Evolutionary conservation across 2,113 vertebrate genomes (phyloP), one percentile per base, ranked within the genome.

Genomic region (Atlantisia rogersi): DNA sequence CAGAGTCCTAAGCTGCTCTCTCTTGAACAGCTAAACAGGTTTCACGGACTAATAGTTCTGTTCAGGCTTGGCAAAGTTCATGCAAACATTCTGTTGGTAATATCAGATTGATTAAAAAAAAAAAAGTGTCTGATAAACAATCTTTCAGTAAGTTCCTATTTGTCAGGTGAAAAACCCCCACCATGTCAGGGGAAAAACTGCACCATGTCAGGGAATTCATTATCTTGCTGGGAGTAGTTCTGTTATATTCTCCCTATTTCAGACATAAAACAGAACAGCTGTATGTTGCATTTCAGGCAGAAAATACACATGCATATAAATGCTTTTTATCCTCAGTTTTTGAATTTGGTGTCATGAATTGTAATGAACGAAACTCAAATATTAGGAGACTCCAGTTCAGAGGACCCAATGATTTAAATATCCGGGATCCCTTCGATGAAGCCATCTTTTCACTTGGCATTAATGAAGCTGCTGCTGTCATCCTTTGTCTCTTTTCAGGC

Each of bases 261-360:
- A 93, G 94, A 88, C 82, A 95, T 85, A 92, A 97, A 98, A 78
- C 80, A 95, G 96, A 95, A 93, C 68, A 90, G 48, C 76, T 96
- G 83, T 35, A 14, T 76, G 71, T 93, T 89, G 42, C 46, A 39
- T 65, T 82, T 64, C 70, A 83, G 63, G 81, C 53, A 92, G 95
- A 92, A 95, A 17, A 59, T 60, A 68, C 40, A 78, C 50, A 86
- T 35, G 64, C 80, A 95, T 95, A 96, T 84, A 97, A 95, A 95
- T 87, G 53, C 29, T 94, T 94, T 81, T 64, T 93, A 35, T 95
- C 82, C 70, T 63, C 88, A 68, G 46, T 68, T 73, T 79, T 93
- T 90, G 87, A 83, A 96, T 95, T 94, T 93, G 46, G 70, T 95
- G 46, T 86, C 52, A 75, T 73, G 71, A 96, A 81, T 85, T 76